Conservation (phyloP, 1,140 invertebrate genomes). For the Pseudomyrmex dendroicus region DNA sequence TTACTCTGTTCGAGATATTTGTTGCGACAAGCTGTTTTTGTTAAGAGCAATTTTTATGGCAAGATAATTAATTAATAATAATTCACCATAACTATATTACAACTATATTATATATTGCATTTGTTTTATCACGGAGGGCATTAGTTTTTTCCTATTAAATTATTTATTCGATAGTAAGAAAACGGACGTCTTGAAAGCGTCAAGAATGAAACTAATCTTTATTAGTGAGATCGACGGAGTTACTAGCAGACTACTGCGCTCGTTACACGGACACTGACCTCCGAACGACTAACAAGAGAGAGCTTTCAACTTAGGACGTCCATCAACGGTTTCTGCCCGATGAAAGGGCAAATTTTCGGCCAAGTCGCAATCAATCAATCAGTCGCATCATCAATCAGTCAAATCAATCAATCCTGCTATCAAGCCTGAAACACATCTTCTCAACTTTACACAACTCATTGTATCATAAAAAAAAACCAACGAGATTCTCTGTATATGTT, state of each 20-base stretch:
- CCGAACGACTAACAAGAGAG: slow-evolving; percentile 44
- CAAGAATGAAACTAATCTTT: slow-evolving; percentile 56
- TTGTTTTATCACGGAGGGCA: neutral
- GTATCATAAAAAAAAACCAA: too few relatives aligned
- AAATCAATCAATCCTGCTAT: too few relatives aligned
- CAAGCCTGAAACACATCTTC: too few relatives aligned
- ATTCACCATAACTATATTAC: neutral
- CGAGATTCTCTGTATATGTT: too few relatives aligned
- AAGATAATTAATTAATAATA: neutral
- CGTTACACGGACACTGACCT: slow-evolving; percentile 63
- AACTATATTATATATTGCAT: neutral
- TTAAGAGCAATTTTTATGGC: too few relatives aligned
- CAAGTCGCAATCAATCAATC: neutral
- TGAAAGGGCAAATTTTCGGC: slow-evolving; percentile 33
- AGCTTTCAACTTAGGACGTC: slow-evolving; percentile 13
- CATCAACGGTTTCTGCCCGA: neutral
- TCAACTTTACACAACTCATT: too few relatives aligned
- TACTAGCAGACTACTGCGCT: slow-evolving; percentile 42
- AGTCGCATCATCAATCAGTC: too few relatives aligned
- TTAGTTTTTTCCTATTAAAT: too few relatives aligned
- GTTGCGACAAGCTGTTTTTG: too few relatives aligned
- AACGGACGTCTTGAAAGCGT: slow-evolving; percentile 28
- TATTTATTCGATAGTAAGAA: neutral
- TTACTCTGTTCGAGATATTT: too few relatives aligned
- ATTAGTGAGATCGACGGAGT: slow-evolving; percentile 53